Evolutionary conservation across 1,140 invertebrate genomes (phyloP), one percentile per base, ranked within the genome.

Genomic region (Centruroides vittatus): DNA sequence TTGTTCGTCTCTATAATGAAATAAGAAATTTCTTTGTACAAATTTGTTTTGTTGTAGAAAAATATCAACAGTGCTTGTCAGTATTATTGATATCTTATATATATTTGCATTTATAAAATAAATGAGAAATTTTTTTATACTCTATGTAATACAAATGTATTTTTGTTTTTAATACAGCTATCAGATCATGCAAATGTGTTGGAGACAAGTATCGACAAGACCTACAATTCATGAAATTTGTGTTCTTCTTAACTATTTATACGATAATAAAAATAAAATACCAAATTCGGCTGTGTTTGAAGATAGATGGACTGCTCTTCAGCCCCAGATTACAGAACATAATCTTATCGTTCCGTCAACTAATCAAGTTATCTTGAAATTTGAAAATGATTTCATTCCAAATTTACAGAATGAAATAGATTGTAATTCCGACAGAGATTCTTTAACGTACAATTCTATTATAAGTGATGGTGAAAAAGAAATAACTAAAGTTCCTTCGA

Each of bases 131-230:
- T 23, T 23, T 23, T 23, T 23, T 23, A 23, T 23, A 23, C 23
- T 23, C 2, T 23, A 23, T 1, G 23, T 23, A 23, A 23, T 23
- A 23, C 23, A 23, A 23, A 23, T 23, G 23, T 41, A 41, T 6
- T 41, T 41, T 41, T 41, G 5, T 41, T 41, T 41, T 41, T 6
- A 36, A 36, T 53, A 36, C 8, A 84, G 82, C 62, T 84, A 82
- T 68, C 77, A 80, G 72, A 73, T 86, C 55, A 84, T 85, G 81
- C 77, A 81, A 67, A 71, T 80, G 9, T 86, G 84, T 69, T 85
- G 82, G 82, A 73, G 75, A 50, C 71, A 54, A 12, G 36, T 56
- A 9, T 65, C 62, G 61, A 74, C 62, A 58, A 73, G 73, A 62
- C 80, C 73, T 5, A 66, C 71, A 36, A 71, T 80, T 35, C 67